Conservation (phyloP, 1,140 invertebrate genomes). For the Acromyrmex echinatior region DNA sequence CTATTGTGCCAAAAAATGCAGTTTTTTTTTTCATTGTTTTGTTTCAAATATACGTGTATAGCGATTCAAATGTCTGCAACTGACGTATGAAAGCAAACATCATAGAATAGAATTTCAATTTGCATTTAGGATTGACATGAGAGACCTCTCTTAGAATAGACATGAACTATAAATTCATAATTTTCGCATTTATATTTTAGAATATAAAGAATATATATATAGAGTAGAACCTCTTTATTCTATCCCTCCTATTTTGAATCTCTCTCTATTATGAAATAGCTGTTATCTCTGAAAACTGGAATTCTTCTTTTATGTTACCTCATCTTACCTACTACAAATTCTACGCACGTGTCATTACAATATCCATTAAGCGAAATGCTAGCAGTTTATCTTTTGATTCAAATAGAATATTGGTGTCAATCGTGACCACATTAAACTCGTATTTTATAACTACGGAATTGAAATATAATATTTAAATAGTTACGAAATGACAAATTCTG, state of each 20-base stretch:
- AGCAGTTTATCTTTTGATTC: background rate
- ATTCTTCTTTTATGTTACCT: background rate
- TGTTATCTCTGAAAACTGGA: background rate
- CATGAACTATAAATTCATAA: background rate
- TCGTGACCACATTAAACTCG: background rate
- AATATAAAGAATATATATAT: background rate
- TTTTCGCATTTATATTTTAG: background rate
- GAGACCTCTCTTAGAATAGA: background rate
- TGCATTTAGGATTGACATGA: background rate
- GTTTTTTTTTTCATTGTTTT: background rate
- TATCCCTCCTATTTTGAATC: background rate
- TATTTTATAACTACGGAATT: background rate
- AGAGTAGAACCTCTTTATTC: background rate
- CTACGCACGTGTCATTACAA: background rate
- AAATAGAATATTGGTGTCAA: background rate
- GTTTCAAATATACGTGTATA: background rate
- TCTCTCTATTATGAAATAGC: background rate
- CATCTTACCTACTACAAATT: background rate
- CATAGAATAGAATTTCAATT: constrained; percentile 16
- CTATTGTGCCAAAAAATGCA: background rate
- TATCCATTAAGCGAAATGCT: background rate
- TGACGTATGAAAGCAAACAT: background rate
- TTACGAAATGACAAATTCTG: background rate
- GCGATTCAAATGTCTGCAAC: constrained; percentile 5
- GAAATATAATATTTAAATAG: background rate